Evolutionary conservation across 2,888 invertebrate species (phyloP).

Genomic region (Aphidius colemani): DNA sequence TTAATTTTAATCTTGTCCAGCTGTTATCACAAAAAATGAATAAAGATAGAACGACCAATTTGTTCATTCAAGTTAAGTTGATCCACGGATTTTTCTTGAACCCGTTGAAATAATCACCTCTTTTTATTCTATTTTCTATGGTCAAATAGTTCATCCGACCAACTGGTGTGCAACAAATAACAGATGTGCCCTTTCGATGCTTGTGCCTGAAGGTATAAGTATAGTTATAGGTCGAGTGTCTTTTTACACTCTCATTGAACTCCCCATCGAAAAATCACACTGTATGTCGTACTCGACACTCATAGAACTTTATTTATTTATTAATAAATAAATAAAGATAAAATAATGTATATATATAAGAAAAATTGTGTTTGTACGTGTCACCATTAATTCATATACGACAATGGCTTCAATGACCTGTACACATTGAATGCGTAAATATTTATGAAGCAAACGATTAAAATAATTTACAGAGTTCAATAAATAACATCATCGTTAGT

Average conservation of each 20-base stretch:
- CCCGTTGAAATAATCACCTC: background rate
- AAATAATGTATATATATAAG: no score
- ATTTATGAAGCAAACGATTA: no score
- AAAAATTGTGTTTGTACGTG: no score
- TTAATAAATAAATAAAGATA: no score
- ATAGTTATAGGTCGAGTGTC: background rate
- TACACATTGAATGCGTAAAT: no score
- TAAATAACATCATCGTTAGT: no score
- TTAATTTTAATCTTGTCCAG: slow-evolving; percentile 23
- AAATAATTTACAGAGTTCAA: no score
- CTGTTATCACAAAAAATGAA: slow-evolving; percentile 15
- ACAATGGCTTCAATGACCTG: no score
- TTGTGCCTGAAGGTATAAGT: no score
- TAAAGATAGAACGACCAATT: background rate
- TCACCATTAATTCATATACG: no score
- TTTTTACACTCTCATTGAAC: background rate
- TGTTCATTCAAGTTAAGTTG: no score
- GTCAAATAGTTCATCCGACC: slow-evolving; percentile 3
- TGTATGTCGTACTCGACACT: slow-evolving; percentile 11
- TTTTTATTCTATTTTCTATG: background rate
- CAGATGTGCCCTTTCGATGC: slow-evolving; percentile 14
- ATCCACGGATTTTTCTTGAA: background rate
- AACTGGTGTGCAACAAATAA: background rate
- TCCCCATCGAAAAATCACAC: slow-evolving; percentile 4
- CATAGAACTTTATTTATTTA: no score